Conservation (phyloP, 2,113 vertebrate genomes). For the Clarias batrachus region DNA sequence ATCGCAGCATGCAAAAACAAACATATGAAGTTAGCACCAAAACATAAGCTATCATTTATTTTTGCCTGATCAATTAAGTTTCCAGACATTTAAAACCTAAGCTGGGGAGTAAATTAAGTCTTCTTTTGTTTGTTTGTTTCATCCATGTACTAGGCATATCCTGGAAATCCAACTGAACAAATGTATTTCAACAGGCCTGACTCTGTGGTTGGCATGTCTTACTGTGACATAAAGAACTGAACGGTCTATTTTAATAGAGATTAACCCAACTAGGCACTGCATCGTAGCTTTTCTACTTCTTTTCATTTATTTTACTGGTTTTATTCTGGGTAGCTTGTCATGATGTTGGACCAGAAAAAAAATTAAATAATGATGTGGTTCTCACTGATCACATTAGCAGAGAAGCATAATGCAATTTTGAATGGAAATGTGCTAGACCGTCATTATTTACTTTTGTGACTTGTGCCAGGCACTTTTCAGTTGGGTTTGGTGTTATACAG, state of each 20-base stretch:
- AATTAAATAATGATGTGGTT: neutral
- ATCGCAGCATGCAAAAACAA: neutral
- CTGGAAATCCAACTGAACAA: neutral
- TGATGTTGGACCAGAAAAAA: neutral
- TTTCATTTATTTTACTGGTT: conserved; percentile 13
- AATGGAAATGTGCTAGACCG: neutral
- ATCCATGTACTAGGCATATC: neutral
- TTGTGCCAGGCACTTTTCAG: neutral
- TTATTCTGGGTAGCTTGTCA: neutral
- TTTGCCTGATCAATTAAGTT: neutral
- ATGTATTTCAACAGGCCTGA: neutral
- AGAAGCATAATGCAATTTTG: neutral
- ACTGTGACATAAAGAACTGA: neutral
- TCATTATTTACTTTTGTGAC: neutral
- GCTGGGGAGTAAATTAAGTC: neutral
- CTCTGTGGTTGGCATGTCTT: neutral
- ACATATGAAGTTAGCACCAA: neutral
- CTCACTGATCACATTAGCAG: conserved; percentile 19
- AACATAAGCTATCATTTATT: neutral
- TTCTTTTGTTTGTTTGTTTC: neutral
- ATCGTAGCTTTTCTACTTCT: conserved; percentile 2
- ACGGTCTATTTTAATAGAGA: conserved; percentile 28
- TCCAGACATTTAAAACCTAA: neutral
- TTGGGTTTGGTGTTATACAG: neutral
- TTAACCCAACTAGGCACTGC: conserved; percentile 18